Evolutionary conservation across 2,113 vertebrate species (phyloP).

Genomic region (Limanda limanda): DNA sequence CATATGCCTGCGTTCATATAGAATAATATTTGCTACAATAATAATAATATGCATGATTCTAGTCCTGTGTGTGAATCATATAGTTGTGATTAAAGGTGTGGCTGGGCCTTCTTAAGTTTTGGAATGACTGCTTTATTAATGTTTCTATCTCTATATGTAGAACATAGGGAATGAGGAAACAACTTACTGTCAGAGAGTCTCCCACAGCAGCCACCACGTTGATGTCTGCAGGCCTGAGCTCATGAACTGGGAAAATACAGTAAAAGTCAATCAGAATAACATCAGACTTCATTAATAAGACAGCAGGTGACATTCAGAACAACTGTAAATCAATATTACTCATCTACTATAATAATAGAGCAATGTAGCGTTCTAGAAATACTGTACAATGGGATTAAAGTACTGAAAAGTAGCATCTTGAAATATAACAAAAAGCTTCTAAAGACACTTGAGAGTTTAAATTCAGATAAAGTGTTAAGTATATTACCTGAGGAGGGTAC

Average conservation of each 20-base stretch:
- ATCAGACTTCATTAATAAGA: not conserved
- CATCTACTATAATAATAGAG: no score
- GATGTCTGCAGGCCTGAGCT: conserved; percentile 89
- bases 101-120: no score
- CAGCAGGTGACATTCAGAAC: not conserved
- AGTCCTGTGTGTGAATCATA: no score
- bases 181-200: conserved; percentile 91
- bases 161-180: not conserved
- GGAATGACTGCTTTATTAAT: not conserved
- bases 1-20: no score
- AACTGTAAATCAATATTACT: not conserved
- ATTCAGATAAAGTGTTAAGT: not conserved
- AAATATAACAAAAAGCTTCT: not conserved
- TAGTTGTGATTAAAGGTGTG: no score
- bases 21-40: no score
- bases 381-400: not conserved
- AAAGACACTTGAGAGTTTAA: not conserved
- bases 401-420: no score
- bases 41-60: no score
- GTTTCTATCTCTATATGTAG: not conserved
- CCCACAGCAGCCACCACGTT: conserved; percentile 89
- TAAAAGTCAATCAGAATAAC: not conserved
- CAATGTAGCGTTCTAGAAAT: not conserved
- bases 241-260: conserved; percentile 83
- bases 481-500: conserved; percentile 86